Conservation (phyloP, 35 echinoderm and acorn worm species). For the Eucidaris tribuloides region DNA sequence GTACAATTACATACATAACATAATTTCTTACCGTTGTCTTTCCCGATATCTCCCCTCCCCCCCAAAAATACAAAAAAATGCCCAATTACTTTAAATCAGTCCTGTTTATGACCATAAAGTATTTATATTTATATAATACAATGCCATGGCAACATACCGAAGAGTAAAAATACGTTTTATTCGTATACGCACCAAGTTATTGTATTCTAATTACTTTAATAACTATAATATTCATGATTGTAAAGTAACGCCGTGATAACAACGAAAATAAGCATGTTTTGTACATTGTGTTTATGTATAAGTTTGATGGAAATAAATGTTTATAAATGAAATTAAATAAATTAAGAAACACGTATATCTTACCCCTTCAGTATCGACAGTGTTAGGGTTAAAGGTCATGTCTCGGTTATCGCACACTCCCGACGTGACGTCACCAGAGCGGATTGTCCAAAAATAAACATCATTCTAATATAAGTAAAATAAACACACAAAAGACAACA, state of each 20-base stretch:
- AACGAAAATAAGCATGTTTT: neutral
- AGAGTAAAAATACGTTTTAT: too few relatives aligned
- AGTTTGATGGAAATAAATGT: neutral
- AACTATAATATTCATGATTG: neutral
- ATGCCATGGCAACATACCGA: too few relatives aligned
- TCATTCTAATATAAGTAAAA: neutral
- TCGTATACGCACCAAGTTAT: neutral
- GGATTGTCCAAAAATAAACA: neutral
- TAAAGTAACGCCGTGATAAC: neutral
- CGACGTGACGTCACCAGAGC: neutral
- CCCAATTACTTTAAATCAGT: too few relatives aligned
- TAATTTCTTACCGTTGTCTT: too few relatives aligned
- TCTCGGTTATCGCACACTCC: neutral
- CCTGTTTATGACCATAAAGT: too few relatives aligned
- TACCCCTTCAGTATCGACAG: constrained; percentile 2
- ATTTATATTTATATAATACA: too few relatives aligned
- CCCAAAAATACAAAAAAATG: too few relatives aligned
- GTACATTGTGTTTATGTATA: too few relatives aligned
- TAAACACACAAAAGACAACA: neutral
- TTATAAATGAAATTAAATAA: neutral
- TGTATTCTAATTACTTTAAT: neutral
- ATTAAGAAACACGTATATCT: neutral
- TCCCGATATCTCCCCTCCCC: too few relatives aligned
- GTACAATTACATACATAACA: too few relatives aligned
- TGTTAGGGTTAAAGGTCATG: constrained; percentile 1